Evolutionary conservation across 2,888 invertebrate species (phyloP), one percentile per base, ranked within the genome.

Genomic region (Caenorhabditis virilis): DNA sequence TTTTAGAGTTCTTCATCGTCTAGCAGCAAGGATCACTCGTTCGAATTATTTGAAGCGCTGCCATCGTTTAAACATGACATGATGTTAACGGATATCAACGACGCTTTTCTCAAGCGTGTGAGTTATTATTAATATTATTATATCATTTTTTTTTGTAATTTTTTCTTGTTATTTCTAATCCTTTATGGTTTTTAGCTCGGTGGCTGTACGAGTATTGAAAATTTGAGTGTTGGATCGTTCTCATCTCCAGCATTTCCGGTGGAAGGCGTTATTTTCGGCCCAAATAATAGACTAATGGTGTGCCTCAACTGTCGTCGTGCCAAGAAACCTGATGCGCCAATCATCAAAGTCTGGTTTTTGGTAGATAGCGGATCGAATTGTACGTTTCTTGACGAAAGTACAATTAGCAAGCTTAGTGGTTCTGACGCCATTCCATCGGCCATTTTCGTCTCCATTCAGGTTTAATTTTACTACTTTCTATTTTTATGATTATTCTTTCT

Each of bases 81-180:
- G 68, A 66, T 68, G 68, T 22, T 68, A 45, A 60, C 60, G 23
- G 68, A 68, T 20, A 68, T 68, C 60, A 67, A 68, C 56, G 55
- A 60, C 20, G 30, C 35, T 52, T 2, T 50, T 54, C 49, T 68
- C 52, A 55, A 68, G 58, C 52, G 35, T 33, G 68, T 68, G 50
- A 68, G 63, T 36, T 48, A 59, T 57, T 56, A 49, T 42, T 54
- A 46, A 61, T 52, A n/a, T n/a, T 38, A 41, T 27, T 42, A 42
- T 51, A 43, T 35, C 18, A 45, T 25, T 23, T 39, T 59, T 52
- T 52, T 18, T 51, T 60, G 18, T 50, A 25, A 55, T 30, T 50
- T 41, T 65, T 49, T 39, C 18, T 49, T 51, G 22, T 60, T 68
- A 55, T 55, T 60, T 66, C 56, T 68, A 66, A 52, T 58, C 60